These are phyloP conservation scores for Apamea anceps DNA, from an alignment of 2,888 invertebrate species.

Conservation along the genomic window DNA sequence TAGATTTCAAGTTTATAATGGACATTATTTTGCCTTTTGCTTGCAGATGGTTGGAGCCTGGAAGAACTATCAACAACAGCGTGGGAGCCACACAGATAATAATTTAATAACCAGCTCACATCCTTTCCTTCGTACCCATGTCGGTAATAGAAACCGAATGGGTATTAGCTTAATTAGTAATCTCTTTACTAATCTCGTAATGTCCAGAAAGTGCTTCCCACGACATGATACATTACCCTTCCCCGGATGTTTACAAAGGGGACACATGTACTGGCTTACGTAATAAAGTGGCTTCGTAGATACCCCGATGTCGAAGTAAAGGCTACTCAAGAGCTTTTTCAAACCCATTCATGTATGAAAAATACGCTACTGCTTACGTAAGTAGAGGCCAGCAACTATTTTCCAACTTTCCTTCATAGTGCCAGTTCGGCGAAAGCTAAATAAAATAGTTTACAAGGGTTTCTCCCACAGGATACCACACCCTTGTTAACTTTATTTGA, in stretches of 20 bases:
- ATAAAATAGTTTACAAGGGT: slow-evolving; percentile 82
- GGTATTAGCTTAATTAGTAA: slow-evolving; percentile 55
- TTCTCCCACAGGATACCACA: slow-evolving; percentile 74
- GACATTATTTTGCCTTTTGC: slow-evolving; percentile 40
- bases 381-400: slow-evolving; percentile 16
- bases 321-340: slow-evolving; percentile 21
- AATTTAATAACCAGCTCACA: slow-evolving; percentile 45
- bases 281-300: slow-evolving; percentile 35
- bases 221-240: slow-evolving; percentile 53
- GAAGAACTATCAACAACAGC: slow-evolving; percentile 4
- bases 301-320: slow-evolving; percentile 22
- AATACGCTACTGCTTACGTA: slow-evolving; percentile 21
- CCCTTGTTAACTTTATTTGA: slow-evolving; percentile 76
- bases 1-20: slow-evolving; percentile 53
- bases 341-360: slow-evolving; percentile 22
- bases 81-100: slow-evolving; percentile 28
- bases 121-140: slow-evolving; percentile 16
- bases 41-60: neutral
- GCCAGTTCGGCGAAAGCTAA: slow-evolving; percentile 72
- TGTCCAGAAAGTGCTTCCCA: slow-evolving; percentile 64
- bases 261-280: slow-evolving; percentile 52
- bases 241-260: slow-evolving; percentile 63
- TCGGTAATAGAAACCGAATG: slow-evolving; percentile 33
- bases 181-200: slow-evolving; percentile 52
- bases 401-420: slow-evolving; percentile 55